These are phyloP conservation scores for Polydrusus tereticollis DNA, from an alignment of 2,888 invertebrate species.

Conservation along the genomic window DNA sequence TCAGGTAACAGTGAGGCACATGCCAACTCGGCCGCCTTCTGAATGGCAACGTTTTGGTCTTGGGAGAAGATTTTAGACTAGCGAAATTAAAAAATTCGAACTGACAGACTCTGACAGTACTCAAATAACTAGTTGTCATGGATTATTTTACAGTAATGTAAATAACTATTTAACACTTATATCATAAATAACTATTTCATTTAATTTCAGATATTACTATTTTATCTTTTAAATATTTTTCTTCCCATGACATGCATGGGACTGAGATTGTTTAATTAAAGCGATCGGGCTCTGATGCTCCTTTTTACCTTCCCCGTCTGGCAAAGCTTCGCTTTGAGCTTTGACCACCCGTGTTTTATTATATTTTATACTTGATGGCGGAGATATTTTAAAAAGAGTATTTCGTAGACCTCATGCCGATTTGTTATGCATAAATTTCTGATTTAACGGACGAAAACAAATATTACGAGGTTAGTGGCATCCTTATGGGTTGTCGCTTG, in stretches of 20 bases:
- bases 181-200: too few relatives aligned
- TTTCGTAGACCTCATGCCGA: slow-evolving; percentile 45
- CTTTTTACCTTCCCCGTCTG: neutral
- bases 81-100: too few relatives aligned
- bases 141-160: too few relatives aligned
- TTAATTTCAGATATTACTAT: slow-evolving; percentile 7
- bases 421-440: slow-evolving; percentile 44
- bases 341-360: slow-evolving; percentile 29
- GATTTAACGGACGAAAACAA: slow-evolving; percentile 42
- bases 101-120: too few relatives aligned
- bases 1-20: too few relatives aligned
- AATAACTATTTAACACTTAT: too few relatives aligned
- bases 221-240: slow-evolving; percentile 17
- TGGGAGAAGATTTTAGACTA: too few relatives aligned
- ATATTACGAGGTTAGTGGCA: slow-evolving; percentile 41
- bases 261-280: neutral
- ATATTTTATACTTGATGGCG: slow-evolving; percentile 45
- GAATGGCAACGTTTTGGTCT: too few relatives aligned
- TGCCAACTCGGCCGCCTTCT: too few relatives aligned
- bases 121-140: too few relatives aligned
- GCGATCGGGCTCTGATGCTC: neutral
- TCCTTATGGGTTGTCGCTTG: slow-evolving; percentile 33
- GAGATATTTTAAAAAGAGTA: slow-evolving; percentile 25
- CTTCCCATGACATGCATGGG: neutral
- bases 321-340: neutral